Evolutionary conservation across 1,140 invertebrate species (phyloP), one percentile per base, ranked within the genome.

Genomic region (Musca vetustissima): DNA sequence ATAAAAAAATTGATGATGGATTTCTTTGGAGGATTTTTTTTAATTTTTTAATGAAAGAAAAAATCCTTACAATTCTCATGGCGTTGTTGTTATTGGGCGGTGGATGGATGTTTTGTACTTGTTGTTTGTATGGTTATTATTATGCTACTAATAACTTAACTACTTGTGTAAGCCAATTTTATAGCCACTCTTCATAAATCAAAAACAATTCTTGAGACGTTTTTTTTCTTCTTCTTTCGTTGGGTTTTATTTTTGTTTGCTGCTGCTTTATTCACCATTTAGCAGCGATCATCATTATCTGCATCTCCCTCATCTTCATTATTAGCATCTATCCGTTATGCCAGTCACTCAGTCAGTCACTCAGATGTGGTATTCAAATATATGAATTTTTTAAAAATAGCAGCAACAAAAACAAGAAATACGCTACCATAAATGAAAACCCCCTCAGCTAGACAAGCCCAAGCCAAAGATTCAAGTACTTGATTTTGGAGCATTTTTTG

Each of bases 41-140:
- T 43, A 11, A 17, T 19, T 61, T 36, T 13, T 61, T 15, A 9
- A 19, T 36, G 8, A 1, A n/a, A 24, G 13, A 3, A 36, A 43
- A 61, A 8, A 61, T 61, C 57, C 57, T 61, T 61, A 61, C 57
- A 36, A 61, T 36, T 61, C 36, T 49, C 64, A 66, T 66, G 64
- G 7, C 32, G 19, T 66, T 66, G 2, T n/a, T 1, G 36, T 24
- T 65, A 6, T 25, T 65, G 6, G 64, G 7, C 50, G 21, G 49
- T 6, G 17, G 17, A 15, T 49, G 48, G 17, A 15, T 49, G 48
- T 0, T 52, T 9, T 64, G 28, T 64, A 32, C 15, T 64, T 15
- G 61, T 64, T 49, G 64, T 66, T 43, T 25, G 28, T 43, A 61
- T 61, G 57, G 36, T 61, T 28, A 61, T 4, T 32, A 32, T 13